Evolutionary conservation across 2,888 invertebrate genomes (phyloP).

Genomic region (Dolichopus griseipennis): DNA sequence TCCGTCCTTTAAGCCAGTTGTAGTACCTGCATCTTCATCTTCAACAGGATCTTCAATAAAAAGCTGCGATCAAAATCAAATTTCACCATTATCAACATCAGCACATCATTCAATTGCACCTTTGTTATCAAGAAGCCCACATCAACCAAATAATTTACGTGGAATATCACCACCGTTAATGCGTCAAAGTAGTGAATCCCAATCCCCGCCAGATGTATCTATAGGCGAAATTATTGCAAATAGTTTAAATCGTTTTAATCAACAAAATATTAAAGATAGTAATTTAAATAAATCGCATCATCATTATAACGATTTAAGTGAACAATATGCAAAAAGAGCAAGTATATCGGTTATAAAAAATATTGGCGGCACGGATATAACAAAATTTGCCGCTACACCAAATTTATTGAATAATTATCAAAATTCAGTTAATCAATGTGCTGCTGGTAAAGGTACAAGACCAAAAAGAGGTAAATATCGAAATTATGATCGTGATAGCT

Average conservation of each 20-base stretch:
- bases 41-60: slow-evolving; percentile 32
- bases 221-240: slow-evolving; percentile 86
- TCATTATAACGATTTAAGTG: slow-evolving; percentile 38
- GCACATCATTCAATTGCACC: slow-evolving; percentile 20
- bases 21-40: slow-evolving; percentile 33
- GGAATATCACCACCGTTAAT: slow-evolving; percentile 45
- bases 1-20: slow-evolving; percentile 77
- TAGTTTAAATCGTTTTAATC: slow-evolving; percentile 68
- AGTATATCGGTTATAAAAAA: slow-evolving; percentile 53
- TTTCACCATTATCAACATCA: slow-evolving; percentile 18
- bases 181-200: slow-evolving; percentile 44
- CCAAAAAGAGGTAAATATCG: slow-evolving; percentile 95
- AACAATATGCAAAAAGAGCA: slow-evolving; percentile 45
- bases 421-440: slow-evolving; percentile 33
- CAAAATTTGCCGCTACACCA: slow-evolving; percentile 40
- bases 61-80: slow-evolving; percentile 44
- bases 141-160: slow-evolving; percentile 29
- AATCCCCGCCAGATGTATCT: slow-evolving; percentile 54
- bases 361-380: slow-evolving; percentile 47
- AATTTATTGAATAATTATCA: slow-evolving; percentile 44
- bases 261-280: slow-evolving; percentile 29
- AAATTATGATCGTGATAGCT: slow-evolving; percentile 92
- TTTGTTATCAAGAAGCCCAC: slow-evolving; percentile 25
- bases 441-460: slow-evolving; percentile 79
- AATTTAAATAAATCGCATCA: slow-evolving; percentile 24